Evolutionary conservation across 2,113 vertebrate species (phyloP), one percentile per base, ranked within the genome.

Genomic region (Panthera leo): DNA sequence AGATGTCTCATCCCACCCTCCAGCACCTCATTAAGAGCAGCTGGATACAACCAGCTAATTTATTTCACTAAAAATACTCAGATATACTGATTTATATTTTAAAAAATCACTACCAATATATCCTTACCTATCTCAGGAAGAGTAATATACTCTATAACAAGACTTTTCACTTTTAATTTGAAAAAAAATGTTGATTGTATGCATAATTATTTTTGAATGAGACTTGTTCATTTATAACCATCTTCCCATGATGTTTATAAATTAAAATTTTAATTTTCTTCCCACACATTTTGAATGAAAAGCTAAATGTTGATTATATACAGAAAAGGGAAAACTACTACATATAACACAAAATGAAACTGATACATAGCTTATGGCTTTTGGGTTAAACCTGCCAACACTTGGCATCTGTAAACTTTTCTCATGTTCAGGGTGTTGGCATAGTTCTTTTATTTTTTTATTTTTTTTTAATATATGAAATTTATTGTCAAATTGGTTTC

Each of bases 251-350:
- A 89, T 85, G 25, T 67, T 96, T 91, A 88, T 87, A 93, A 93
- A 71, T 70, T 78, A 85, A 96, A 70, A 58, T 36, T 84, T 87
- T 93, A 75, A 88, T 93, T 92, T 94, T 93, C 39, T 95, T 93
- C n/a, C 42, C 25, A 93, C 25, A 76, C 4, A 95, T 80, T 97
- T 95, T 89, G 25, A 86, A 90, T 79, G n/a, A 34, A 76, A 93
- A 94, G 42, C 5, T 88, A 85, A 87, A 85, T 84, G 23, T 48
- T 70, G 34, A 94, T 39, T 68, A 34, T 91, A 87, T 42, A 88
- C 25, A n/a, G 4, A 90, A 92, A 92, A 65, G 27, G 61, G 87
- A 90, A 83, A 89, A 53, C 45, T 65, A 19, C 18, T 73, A 79
- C 31, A 90, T 85, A 85, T 4, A 78, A 76, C 4, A 85, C 3